Conservation (phyloP, 1,140 invertebrate genomes). For the Gonatopus flavifemur region DNA sequence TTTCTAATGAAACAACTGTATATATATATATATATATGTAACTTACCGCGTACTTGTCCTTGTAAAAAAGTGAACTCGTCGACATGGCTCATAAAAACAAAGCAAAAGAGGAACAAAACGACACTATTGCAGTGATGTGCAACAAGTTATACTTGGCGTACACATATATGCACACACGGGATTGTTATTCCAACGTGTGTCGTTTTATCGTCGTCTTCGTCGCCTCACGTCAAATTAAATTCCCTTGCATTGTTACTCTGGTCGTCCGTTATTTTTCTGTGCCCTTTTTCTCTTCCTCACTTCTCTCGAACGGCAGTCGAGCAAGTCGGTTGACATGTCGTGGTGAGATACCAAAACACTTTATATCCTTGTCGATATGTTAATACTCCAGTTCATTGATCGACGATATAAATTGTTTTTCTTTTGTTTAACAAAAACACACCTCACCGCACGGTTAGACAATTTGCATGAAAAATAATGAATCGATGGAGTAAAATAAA, state of each 20-base stretch:
- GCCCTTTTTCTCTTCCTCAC: not conserved
- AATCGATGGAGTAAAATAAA: no score
- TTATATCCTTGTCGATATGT: no score
- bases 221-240: conserved; percentile 10
- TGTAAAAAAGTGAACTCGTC: conserved; percentile 54
- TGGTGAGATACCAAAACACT: no score
- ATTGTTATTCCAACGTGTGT: not conserved
- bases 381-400: no score
- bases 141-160: not conserved
- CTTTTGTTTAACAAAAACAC: no score
- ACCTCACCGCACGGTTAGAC: no score
- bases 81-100: conserved; percentile 39
- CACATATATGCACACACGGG: not conserved
- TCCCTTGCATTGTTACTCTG: conserved; percentile 10
- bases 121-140: not conserved
- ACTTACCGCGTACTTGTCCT: conserved; percentile 55
- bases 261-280: not conserved
- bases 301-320: no score
- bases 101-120: not conserved
- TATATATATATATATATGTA: no score
- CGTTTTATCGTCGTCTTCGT: conserved; percentile 15
- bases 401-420: no score
- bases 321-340: no score
- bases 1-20: no score
- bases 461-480: no score